phyloP scores from a whole-genome alignment of 1,140 invertebrate genomes.

The Bombus soroeensis region DNA sequence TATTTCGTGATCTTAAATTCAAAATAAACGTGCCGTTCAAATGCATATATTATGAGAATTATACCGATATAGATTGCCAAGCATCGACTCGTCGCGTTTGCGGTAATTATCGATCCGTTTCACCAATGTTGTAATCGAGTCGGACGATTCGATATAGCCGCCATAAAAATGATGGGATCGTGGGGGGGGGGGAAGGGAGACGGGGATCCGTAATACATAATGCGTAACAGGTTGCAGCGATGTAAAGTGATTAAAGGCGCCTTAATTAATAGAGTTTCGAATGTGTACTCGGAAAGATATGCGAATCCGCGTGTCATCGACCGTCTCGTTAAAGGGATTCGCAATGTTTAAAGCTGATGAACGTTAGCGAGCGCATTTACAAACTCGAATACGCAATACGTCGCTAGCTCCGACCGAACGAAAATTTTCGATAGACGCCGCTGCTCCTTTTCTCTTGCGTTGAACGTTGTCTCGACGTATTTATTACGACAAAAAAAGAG shows the following conservation, averaged over 20 bases:
- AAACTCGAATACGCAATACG: not conserved
- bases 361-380: slow-evolving; percentile 4
- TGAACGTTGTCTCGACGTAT: not conserved
- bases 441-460: not conserved
- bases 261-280: slow-evolving; percentile 41
- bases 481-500: slow-evolving; percentile 12
- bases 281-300: not conserved
- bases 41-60: not conserved
- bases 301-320: slow-evolving; percentile 1
- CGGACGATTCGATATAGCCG: not conserved
- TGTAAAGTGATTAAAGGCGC: slow-evolving; percentile 39
- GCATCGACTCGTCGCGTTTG: not conserved
- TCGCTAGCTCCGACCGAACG: not conserved
- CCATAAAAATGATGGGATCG: slow-evolving; percentile 26
- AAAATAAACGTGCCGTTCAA: not conserved
- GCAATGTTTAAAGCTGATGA: slow-evolving; percentile 12
- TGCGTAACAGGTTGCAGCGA: slow-evolving; percentile 41
- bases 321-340: slow-evolving; percentile 25
- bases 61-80: not conserved
- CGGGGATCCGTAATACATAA: slow-evolving; percentile 4
- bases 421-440: not conserved
- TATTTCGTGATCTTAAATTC: not conserved
- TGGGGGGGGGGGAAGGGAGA: no score
- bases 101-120: not conserved
- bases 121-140: not conserved